These are phyloP conservation scores for Macaca fascicularis DNA, from an alignment of 2,113 vertebrate genomes.

Conservation along the genomic window T2T-MFA8v1.1 NC_088386.1:105399001-105399500, in stretches of 20 bases:
- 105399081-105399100: background rate
- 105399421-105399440: background rate
- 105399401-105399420: background rate
- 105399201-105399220: background rate
- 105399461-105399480: background rate
- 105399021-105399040: background rate
- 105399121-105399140: background rate
- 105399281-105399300: background rate
- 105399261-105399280: background rate
- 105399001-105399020: background rate
- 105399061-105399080: background rate
- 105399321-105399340: background rate
- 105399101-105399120: background rate
- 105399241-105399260: background rate
- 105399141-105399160: background rate
- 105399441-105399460: background rate
- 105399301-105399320: background rate
- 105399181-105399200: background rate
- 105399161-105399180: background rate
- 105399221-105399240: background rate
- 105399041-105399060: background rate
- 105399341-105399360: background rate
- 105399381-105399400: background rate
- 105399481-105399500: constrained; percentile 37
- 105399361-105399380: background rate